Evolutionary conservation across 2,113 vertebrate species (phyloP).

Genomic region (Lepidothrix coronata): DNA sequence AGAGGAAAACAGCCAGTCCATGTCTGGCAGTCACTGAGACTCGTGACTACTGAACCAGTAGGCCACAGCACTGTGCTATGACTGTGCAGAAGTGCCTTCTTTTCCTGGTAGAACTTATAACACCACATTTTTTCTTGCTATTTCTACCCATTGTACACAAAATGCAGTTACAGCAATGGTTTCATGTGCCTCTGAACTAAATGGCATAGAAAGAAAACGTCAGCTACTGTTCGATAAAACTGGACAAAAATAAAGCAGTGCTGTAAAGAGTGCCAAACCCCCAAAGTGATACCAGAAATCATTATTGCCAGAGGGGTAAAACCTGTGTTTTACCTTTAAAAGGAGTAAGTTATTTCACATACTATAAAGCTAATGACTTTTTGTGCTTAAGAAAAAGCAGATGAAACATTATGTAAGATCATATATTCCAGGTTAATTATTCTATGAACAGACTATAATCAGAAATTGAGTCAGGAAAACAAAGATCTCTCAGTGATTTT

Average conservation of each 20-base stretch:
- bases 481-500: neutral
- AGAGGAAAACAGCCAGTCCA: neutral
- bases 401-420: neutral
- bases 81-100: neutral
- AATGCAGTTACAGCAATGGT: neutral
- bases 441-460: neutral
- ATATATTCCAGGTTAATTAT: neutral
- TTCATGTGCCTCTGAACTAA: neutral
- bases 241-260: neutral
- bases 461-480: neutral
- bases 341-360: neutral
- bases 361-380: neutral
- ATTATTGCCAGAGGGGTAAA: neutral
- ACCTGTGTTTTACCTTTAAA: neutral
- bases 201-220: neutral
- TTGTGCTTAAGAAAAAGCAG: neutral
- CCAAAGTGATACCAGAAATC: neutral
- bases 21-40: neutral
- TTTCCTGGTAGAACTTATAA: neutral
- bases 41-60: neutral
- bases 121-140: neutral
- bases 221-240: neutral
- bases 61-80: rapidly evolving
- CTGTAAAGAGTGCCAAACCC: neutral
- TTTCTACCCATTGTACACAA: neutral